Conservation (phyloP, 2,888 invertebrate genomes). For the Epinotia bilunana region DNA sequence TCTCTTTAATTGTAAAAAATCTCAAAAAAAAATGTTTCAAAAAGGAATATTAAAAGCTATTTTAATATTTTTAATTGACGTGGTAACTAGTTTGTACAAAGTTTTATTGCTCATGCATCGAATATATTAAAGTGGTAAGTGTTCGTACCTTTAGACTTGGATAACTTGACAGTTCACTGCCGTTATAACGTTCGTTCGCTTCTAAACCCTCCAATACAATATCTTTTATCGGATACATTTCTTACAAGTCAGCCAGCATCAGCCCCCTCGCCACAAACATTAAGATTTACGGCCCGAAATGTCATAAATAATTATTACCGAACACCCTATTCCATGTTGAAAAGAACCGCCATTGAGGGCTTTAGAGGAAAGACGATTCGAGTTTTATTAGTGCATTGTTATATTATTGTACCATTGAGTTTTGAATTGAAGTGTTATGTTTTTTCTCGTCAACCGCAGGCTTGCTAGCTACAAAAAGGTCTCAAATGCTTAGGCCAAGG, state of each 20-base stretch:
- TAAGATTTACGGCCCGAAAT: slow-evolving; percentile 36
- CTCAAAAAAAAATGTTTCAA: no score
- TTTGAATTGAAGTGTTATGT: slow-evolving; percentile 10
- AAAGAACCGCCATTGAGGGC: slow-evolving; percentile 35
- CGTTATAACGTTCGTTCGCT: not conserved
- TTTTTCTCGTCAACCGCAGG: not conserved
- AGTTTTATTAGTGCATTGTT: slow-evolving; percentile 35
- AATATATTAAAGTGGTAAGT: no score
- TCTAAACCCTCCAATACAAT: not conserved
- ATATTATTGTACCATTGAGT: slow-evolving; percentile 15
- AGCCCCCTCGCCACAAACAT: slow-evolving; percentile 16
- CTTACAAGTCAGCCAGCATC: not conserved
- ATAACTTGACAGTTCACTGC: no score
- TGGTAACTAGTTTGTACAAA: no score
- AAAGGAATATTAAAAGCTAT: no score
- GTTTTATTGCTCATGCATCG: no score
- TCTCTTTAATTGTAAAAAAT: no score
- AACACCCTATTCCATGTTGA: slow-evolving; percentile 32
- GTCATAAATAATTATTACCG: slow-evolving; percentile 44
- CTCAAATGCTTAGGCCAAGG: not conserved
- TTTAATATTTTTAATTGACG: no score
- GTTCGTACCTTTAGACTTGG: no score
- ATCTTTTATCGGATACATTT: slow-evolving; percentile 7
- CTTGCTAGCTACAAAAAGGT: not conserved
- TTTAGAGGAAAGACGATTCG: not conserved